Evolutionary conservation across 2,113 vertebrate genomes (phyloP).

Genomic region (Lepus europaeus): DNA sequence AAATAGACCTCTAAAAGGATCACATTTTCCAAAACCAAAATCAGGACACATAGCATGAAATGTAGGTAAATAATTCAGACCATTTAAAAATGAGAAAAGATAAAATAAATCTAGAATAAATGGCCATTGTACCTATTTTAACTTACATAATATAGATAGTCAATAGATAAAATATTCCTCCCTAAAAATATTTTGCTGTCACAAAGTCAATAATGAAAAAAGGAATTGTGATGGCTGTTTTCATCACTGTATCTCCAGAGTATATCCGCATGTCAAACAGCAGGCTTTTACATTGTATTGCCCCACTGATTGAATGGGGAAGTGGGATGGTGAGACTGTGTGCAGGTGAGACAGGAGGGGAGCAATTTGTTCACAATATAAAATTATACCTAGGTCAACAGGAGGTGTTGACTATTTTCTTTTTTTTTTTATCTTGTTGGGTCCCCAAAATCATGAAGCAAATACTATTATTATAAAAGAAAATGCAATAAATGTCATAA

Average conservation of each 20-base stretch:
- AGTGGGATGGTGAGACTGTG: background rate
- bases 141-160: slow-evolving; percentile 35
- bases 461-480: slow-evolving; percentile 25
- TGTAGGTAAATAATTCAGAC: slow-evolving; percentile 71
- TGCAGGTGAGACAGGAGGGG: background rate
- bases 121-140: slow-evolving; percentile 49
- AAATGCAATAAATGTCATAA: too few species aligned
- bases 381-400: slow-evolving; percentile 8
- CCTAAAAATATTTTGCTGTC: slow-evolving; percentile 55
- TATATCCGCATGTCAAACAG: slow-evolving; percentile 10
- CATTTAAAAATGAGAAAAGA: slow-evolving; percentile 70
- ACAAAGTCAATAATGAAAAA: slow-evolving; percentile 51
- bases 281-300: slow-evolving; percentile 13
- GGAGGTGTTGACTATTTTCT: background rate
- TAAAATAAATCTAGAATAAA: slow-evolving; percentile 68
- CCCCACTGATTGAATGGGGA: background rate
- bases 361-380: slow-evolving; percentile 4
- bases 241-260: background rate
- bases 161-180: slow-evolving; percentile 33
- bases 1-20: slow-evolving; percentile 45
- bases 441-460: slow-evolving; percentile 47
- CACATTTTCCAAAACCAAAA: slow-evolving; percentile 66
- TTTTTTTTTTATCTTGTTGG: slow-evolving; percentile 11
- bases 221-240: background rate
- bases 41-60: slow-evolving; percentile 65